Base-by-base conservation (phyloP, 2,113 vertebrate genomes). In the Vanacampus margaritifer region DNA sequence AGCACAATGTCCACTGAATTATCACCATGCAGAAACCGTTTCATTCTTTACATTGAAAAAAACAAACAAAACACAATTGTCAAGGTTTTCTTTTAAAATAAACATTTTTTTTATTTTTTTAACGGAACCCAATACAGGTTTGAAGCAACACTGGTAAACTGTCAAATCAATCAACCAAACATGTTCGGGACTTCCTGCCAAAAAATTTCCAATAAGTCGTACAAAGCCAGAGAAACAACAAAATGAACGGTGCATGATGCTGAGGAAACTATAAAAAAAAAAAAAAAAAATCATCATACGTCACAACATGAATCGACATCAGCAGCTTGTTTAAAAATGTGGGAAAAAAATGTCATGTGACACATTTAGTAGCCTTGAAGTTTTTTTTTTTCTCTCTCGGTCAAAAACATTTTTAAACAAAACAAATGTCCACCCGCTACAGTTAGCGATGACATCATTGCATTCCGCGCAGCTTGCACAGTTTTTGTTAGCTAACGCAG, bases 111-210 rank as follows among this genome's bases (percentile, higher is more conserved):
- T 89, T 57, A 8, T 83, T 60, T 51, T 81, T 86, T 86, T 76
- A 88, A 86, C 78, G 88, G 89, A 90, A 83, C 74, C 83, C 84
- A 87, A 82, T 84, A 90, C 83, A 90, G 81, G 86, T 86, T 84
- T 86, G 78, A 91, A 91, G 86, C 82, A 86, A 90, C 78, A 86
- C 83, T 84, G 84, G 81, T 84, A 81, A 88, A 88, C 81, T 68
- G 28, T 88, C 73, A 84, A 84, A 82, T 56, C 76, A 79, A 84
- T 83, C 69, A 32, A 57, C 54, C 54, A 17, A 73, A 77, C 45
- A 46, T 78, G 75, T 82, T 65, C 66, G 67, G 81, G 78, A 87
- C 76, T 80, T 54, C 56, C 73, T 68, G 79, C 68, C 75, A 65
- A 72, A 26, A 74, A 76, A 51, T 80, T 63, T 82, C 67, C 65